Evolutionary conservation across 2,113 vertebrate genomes (phyloP).

Genomic region (Terrapene triunguis): DNA sequence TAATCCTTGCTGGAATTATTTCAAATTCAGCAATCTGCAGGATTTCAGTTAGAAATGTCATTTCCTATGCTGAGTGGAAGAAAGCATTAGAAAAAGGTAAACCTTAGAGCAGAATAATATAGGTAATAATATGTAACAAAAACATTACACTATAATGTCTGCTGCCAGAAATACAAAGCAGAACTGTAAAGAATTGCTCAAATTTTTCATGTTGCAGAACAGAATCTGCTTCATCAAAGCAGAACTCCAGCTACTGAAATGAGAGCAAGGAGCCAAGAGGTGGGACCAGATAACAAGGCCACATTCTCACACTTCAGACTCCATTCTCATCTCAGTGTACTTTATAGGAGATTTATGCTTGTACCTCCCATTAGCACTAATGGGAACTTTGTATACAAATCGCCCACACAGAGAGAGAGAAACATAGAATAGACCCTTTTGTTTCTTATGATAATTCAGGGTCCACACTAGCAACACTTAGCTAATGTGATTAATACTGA

Average conservation of each 20-base stretch:
- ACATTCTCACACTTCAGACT: background rate
- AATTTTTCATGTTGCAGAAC: background rate
- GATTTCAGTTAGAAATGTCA: conserved; percentile 1
- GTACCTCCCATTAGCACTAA: conserved; percentile 19
- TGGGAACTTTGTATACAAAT: conserved; percentile 10
- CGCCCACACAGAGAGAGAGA: conserved; percentile 1
- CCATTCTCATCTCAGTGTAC: conserved; percentile 31
- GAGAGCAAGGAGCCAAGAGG: background rate
- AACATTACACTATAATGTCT: conserved; percentile 9
- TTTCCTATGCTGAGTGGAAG: background rate
- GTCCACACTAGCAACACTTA: background rate
- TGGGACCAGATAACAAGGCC: conserved; percentile 8
- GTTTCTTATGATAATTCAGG: background rate
- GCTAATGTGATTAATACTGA: background rate
- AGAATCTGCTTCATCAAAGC: conserved; percentile 12
- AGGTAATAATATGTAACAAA: background rate
- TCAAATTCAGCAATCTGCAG: conserved; percentile 1
- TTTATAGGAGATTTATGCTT: conserved; percentile 57
- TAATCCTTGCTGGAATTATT: conserved; percentile 2
- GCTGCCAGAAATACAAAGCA: conserved; percentile 20
- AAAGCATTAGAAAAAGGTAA: conserved; percentile 25
- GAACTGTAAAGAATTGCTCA: background rate
- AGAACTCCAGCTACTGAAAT: background rate
- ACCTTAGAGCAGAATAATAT: conserved; percentile 9
- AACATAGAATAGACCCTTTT: conserved; percentile 21